These are phyloP conservation scores for Puffinus mauretanicus DNA, from an alignment of 2,113 vertebrate genomes.

Conservation along the genomic window DNA sequence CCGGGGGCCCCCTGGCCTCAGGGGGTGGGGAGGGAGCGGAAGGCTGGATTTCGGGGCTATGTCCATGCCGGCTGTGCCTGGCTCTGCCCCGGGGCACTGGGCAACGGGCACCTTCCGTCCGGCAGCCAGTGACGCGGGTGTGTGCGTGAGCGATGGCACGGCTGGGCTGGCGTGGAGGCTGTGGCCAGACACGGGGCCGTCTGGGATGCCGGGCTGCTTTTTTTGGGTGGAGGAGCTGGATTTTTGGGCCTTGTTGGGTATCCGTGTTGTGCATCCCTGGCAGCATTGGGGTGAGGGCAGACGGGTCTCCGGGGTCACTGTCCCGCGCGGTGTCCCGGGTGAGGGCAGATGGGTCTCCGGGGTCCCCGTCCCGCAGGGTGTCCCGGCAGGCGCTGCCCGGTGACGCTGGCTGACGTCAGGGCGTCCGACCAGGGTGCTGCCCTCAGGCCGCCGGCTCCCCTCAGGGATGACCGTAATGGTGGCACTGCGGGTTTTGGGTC, in stretches of 20 bases:
- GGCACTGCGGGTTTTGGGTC: accelerated
- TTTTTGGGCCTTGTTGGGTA: neutral
- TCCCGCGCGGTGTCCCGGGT: neutral
- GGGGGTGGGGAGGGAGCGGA: neutral
- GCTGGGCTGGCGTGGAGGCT: neutral
- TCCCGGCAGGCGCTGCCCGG: neutral
- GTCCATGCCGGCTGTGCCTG: accelerated
- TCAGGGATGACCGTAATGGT: accelerated
- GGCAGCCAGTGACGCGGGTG: neutral
- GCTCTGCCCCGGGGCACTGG: neutral
- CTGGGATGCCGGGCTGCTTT: neutral
- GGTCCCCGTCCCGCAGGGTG: too few species aligned
- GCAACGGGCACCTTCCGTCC: neutral
- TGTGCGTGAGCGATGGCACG: neutral
- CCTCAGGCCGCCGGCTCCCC: neutral
- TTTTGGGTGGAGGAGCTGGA: neutral
- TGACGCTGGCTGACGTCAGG: neutral
- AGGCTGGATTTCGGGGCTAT: neutral
- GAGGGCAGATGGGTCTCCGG: too few species aligned
- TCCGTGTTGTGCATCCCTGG: too few species aligned
- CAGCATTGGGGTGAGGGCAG: neutral
- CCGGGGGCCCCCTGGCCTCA: neutral
- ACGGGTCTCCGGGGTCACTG: neutral
- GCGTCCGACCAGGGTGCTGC: accelerated
- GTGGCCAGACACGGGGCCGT: neutral